phyloP scores from a whole-genome alignment of 1,140 invertebrate genomes.

The Muscidifurax raptorellus region DNA sequence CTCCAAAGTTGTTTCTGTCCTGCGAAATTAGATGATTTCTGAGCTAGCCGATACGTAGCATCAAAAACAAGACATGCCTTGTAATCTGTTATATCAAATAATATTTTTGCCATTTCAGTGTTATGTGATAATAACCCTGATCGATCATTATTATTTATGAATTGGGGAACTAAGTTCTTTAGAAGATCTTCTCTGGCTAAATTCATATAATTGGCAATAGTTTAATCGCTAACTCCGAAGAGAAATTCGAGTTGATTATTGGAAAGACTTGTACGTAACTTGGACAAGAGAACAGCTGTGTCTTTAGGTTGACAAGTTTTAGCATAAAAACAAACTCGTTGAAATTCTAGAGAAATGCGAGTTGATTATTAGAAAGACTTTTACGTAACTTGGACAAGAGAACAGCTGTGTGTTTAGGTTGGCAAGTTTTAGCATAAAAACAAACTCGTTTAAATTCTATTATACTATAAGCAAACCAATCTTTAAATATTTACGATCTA shows the following conservation, averaged over 20 bases:
- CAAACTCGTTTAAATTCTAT: not conserved
- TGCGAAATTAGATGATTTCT: not conserved
- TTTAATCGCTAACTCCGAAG: too few relatives aligned
- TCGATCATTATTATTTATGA: conserved; percentile 13
- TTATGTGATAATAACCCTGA: not conserved
- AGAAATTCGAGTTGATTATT: too few relatives aligned
- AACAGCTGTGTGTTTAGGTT: not conserved
- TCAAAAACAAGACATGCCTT: not conserved
- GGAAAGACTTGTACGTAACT: too few relatives aligned
- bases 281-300: too few relatives aligned
- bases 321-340: too few relatives aligned
- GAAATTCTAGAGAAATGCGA: not conserved
- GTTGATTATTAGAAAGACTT: too few relatives aligned
- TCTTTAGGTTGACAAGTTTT: too few relatives aligned
- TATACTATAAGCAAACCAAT: conserved; percentile 2
- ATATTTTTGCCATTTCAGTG: conserved; percentile 13
- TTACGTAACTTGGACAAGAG: not conserved
- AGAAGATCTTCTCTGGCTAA: conserved; percentile 5
- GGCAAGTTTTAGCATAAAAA: not conserved
- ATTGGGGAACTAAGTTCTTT: not conserved
- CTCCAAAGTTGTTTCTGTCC: conserved; percentile 32
- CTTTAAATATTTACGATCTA: not conserved
- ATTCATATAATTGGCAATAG: not conserved
- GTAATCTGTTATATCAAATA: conserved; percentile 14
- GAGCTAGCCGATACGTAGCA: conserved; percentile 5